phyloP scores from a whole-genome alignment of 2,113 vertebrate genomes.

The Tapirus terrestris region DNA sequence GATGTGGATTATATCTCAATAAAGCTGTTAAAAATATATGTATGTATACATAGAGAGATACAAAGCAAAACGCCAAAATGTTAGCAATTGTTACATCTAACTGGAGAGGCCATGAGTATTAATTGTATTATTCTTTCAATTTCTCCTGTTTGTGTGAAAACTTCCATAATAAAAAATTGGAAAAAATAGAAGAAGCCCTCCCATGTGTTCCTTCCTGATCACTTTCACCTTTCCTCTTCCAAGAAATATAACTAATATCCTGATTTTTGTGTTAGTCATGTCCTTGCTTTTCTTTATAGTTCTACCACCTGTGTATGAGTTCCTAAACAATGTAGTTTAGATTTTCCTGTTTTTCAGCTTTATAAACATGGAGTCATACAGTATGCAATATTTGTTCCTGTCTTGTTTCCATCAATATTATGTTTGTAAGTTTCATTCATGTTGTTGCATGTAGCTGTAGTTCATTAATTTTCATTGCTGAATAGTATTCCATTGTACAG shows the following conservation, averaged over 20 bases:
- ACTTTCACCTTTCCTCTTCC: background rate
- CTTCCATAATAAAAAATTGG: background rate
- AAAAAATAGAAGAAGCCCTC: background rate
- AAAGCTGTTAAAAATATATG: background rate
- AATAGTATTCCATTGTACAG: background rate
- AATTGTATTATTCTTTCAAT: background rate
- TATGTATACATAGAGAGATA: background rate
- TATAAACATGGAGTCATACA: background rate
- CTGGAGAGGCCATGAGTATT: background rate
- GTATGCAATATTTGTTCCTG: background rate
- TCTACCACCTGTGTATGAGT: background rate
- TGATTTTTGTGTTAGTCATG: background rate
- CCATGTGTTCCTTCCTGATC: background rate
- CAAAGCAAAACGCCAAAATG: background rate
- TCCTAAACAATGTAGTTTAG: background rate
- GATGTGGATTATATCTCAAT: background rate
- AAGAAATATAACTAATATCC: background rate
- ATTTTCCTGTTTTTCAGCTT: background rate
- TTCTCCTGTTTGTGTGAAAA: background rate
- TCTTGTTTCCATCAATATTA: background rate
- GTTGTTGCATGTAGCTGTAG: background rate
- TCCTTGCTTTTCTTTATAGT: background rate
- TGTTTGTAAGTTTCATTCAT: background rate
- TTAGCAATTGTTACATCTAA: background rate
- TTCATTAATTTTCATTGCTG: background rate